phyloP scores from a whole-genome alignment of 2,888 invertebrate species.

The Platerodrilus igneus region DNA sequence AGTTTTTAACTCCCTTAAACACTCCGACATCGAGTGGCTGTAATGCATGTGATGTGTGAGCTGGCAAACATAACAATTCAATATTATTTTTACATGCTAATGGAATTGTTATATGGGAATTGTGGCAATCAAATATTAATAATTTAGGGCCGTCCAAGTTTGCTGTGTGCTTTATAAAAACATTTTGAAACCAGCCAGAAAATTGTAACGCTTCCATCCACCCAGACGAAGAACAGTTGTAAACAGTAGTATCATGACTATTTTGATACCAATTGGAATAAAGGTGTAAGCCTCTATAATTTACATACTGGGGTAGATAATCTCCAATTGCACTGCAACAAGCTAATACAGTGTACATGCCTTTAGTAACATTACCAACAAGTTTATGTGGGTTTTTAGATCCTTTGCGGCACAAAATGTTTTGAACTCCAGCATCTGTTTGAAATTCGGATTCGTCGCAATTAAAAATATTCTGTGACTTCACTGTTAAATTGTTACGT shows the following conservation, averaged over 20 bases:
- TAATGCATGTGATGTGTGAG: slow-evolving; percentile 12
- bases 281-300: slow-evolving; percentile 23
- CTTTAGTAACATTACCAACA: slow-evolving; percentile 21
- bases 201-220: slow-evolving; percentile 24
- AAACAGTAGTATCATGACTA: slow-evolving; percentile 16
- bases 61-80: slow-evolving; percentile 23
- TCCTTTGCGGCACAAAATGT: slow-evolving; percentile 19
- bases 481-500: neutral
- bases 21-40: slow-evolving; percentile 24
- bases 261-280: slow-evolving; percentile 15
- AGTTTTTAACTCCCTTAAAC: slow-evolving; percentile 13
- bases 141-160: slow-evolving; percentile 15
- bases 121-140: slow-evolving; percentile 23
- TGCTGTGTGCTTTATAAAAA: slow-evolving; percentile 14
- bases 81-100: slow-evolving; percentile 17
- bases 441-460: slow-evolving; percentile 23
- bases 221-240: slow-evolving; percentile 26
- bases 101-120: slow-evolving; percentile 19
- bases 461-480: slow-evolving; percentile 24
- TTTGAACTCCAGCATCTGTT: slow-evolving; percentile 22
- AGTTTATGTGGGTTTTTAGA: slow-evolving; percentile 17
- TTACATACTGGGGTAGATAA: slow-evolving; percentile 20
- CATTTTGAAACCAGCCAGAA: slow-evolving; percentile 21
- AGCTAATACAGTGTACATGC: slow-evolving; percentile 20
- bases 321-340: slow-evolving; percentile 24